Evolutionary conservation across 2,113 vertebrate genomes (phyloP).

Genomic region (Panthera tigris): DNA sequence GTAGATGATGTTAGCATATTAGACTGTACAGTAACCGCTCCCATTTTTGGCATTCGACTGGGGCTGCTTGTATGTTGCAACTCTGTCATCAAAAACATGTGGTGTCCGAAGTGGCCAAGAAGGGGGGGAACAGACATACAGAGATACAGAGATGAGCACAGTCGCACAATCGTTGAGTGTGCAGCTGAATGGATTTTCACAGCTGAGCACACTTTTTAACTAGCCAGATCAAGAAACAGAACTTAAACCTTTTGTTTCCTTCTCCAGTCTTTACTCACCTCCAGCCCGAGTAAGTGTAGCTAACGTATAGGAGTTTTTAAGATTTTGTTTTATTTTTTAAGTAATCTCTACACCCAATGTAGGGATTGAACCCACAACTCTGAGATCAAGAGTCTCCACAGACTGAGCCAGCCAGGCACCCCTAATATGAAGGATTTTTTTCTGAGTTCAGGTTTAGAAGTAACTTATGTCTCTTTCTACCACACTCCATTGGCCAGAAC

Average conservation of each 20-base stretch:
- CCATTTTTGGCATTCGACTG: not conserved
- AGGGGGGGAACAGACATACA: not conserved
- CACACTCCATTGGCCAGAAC: not conserved
- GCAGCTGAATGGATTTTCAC: not conserved
- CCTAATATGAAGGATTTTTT: not conserved
- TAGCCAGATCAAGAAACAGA: not conserved
- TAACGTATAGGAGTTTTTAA: not conserved
- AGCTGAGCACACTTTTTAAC: not conserved
- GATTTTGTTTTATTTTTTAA: not conserved
- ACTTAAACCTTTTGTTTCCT: not conserved
- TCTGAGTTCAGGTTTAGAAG: not conserved
- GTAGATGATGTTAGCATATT: not conserved
- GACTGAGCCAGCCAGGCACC: not conserved
- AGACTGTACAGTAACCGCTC: not conserved
- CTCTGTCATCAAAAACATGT: not conserved
- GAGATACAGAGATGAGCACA: not conserved
- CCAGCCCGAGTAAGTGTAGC: not conserved
- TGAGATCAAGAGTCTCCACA: not conserved
- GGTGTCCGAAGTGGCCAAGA: not conserved
- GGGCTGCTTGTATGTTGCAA: not conserved
- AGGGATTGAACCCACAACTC: not conserved
- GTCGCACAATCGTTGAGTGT: not conserved
- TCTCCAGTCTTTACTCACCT: not conserved
- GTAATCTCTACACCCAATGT: not conserved
- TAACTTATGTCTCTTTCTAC: not conserved